Conservation (phyloP, 64 coral and sea anemone genomes). For the Astreopora myriophthalma region DNA sequence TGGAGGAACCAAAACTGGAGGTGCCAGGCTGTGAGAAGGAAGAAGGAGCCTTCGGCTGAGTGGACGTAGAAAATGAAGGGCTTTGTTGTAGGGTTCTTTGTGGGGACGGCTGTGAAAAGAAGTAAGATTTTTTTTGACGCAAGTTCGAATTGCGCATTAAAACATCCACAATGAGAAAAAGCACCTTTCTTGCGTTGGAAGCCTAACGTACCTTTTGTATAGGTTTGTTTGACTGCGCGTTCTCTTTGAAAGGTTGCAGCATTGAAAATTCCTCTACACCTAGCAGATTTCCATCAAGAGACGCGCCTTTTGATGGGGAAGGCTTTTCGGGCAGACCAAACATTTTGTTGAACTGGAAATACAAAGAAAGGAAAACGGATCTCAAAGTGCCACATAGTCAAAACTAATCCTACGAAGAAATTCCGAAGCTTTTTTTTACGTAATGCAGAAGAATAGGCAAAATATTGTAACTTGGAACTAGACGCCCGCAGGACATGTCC, state of each 20-base stretch:
- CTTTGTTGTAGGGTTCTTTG: not conserved
- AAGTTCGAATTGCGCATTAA: not conserved
- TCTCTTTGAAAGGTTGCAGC: slow-evolving; percentile 5
- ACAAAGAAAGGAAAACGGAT: not conserved
- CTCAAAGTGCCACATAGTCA: not conserved
- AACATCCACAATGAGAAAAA: not conserved
- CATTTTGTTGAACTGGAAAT: slow-evolving; percentile 76
- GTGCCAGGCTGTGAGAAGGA: not conserved
- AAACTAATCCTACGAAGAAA: not conserved
- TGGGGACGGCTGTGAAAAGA: not conserved
- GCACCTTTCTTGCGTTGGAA: too few relatives aligned
- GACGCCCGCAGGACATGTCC: not conserved
- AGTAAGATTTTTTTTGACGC: not conserved
- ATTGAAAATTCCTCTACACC: slow-evolving; percentile 21
- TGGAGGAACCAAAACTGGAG: slow-evolving; percentile 10
- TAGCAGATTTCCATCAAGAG: slow-evolving; percentile 39
- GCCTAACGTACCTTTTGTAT: slow-evolving; percentile 9
- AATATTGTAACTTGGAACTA: not conserved
- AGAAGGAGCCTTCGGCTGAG: not conserved
- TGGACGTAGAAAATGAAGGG: not conserved
- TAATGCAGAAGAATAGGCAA: not conserved
- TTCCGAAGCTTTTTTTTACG: too few relatives aligned
- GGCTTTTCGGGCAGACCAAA: slow-evolving; percentile 63
- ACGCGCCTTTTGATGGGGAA: slow-evolving; percentile 7
- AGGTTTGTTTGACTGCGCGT: not conserved